Evolutionary conservation across 2,888 invertebrate genomes (phyloP).

Genomic region (Aphodius granarius): DNA sequence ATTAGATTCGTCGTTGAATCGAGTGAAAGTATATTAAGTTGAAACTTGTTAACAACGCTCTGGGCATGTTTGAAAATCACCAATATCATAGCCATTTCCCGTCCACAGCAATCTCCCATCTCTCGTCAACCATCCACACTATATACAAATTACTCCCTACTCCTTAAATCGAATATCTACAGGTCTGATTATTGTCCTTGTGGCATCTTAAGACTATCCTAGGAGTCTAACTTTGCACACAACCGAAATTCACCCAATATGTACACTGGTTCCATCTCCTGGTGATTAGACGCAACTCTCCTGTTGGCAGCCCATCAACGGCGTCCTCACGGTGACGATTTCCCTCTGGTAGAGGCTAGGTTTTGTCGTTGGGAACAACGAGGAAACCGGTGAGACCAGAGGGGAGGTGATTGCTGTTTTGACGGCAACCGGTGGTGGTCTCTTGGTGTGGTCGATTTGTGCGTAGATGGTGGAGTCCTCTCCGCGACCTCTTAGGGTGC

Average conservation of each 20-base stretch:
- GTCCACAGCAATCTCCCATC: not conserved
- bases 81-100: not conserved
- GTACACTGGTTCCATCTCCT: slow-evolving; percentile 1
- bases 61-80: not conserved
- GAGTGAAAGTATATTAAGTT: too few relatives aligned
- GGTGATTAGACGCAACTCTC: slow-evolving; percentile 68
- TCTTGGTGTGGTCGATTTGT: slow-evolving; percentile 70
- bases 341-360: slow-evolving; percentile 61
- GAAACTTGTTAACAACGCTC: too few relatives aligned
- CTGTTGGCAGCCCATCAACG: slow-evolving; percentile 67
- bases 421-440: slow-evolving; percentile 49
- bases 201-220: not conserved
- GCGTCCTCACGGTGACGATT: slow-evolving; percentile 71
- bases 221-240: not conserved
- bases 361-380: slow-evolving; percentile 48
- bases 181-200: not conserved
- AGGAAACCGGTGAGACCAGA: slow-evolving; percentile 53
- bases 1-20: not conserved
- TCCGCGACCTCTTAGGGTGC: slow-evolving; percentile 47
- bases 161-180: not conserved
- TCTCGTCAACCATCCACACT: not conserved
- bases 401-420: slow-evolving; percentile 53
- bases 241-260: not conserved
- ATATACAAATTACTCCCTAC: not conserved
- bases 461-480: slow-evolving; percentile 75